Conservation (phyloP, 1,140 invertebrate species). For the Lepidurus couesii region DNA sequence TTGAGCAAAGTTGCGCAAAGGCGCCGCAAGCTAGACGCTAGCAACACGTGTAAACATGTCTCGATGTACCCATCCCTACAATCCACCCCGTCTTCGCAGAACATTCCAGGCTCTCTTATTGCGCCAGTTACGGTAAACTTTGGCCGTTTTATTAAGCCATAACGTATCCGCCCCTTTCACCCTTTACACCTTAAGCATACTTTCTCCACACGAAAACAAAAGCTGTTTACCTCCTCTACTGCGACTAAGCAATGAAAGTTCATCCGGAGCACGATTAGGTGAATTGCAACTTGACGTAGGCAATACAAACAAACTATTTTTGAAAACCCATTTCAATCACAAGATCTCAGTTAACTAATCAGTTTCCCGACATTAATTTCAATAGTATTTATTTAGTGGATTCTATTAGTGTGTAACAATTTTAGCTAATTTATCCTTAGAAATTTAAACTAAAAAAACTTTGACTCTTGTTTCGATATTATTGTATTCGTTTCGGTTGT, state of each 20-base stretch:
- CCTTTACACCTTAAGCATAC: neutral
- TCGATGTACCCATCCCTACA: neutral
- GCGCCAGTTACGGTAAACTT: neutral
- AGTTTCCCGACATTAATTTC: too few relatives aligned
- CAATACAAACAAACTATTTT: too few relatives aligned
- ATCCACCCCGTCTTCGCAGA: neutral
- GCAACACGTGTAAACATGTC: neutral
- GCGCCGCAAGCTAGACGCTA: neutral
- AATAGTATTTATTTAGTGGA: too few relatives aligned
- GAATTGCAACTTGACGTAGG: too few relatives aligned
- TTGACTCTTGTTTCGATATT: too few relatives aligned
- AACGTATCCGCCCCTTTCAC: neutral
- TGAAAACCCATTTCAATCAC: too few relatives aligned
- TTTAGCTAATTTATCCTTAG: too few relatives aligned
- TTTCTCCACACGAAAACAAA: neutral
- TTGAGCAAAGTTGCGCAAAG: neutral
- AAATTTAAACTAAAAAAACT: too few relatives aligned
- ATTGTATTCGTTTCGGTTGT: too few relatives aligned
- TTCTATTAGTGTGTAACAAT: too few relatives aligned
- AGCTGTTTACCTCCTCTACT: neutral
- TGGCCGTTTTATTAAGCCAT: neutral
- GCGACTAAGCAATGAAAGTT: neutral
- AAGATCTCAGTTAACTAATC: too few relatives aligned
- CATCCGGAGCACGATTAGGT: too few relatives aligned
- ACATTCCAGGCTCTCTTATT: neutral